Base-by-base conservation (phyloP, 2,113 vertebrate species). In the Amblyopsis rosae region DNA sequence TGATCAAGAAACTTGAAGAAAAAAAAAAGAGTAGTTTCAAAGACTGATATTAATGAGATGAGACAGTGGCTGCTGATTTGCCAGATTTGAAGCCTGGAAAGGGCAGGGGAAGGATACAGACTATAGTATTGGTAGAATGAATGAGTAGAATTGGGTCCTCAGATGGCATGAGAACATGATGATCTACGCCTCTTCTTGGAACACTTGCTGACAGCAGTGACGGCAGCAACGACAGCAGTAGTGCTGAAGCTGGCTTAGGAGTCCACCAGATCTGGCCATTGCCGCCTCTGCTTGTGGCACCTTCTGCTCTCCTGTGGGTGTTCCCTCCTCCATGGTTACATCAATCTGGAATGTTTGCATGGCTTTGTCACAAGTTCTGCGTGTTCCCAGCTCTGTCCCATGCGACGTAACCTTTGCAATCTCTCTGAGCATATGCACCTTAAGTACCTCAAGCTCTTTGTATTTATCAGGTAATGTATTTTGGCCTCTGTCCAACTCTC, bases 201-300 rank as follows among this genome's bases (percentile, higher is more conserved):
- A 56, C 12, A 9, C 57, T 59, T 75, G 32, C 13, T 58, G 13
- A 35, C 75, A 82, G 64, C 75, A 73, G 1, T 1, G 35, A 13
- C 77, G 76, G 67, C 80, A 84, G 62, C 85, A 86, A 4, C 63
- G 73, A 19, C 32, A 83, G 65, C 83, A 89, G 62, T 69, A 86
- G 54, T 73, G 76, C 4, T 26, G 61, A 1, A 89, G 55, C 6
- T 81, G 82, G 60, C n/a, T 4, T 12, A 87, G 69, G 2, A 87
- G 35, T 69, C 85, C 64, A 6, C 12, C 11, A 3, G 54, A 70
- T 4, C 16, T 33, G 1, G 65, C 62, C 71, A 26, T 47, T 48
- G 16, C 11, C 17, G 9, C 6, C 7, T 72, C 12, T 9, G 3
- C 17, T 62, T 68, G 57, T 62, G 47, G 41, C 45, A 62, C 60